Conservation (phyloP, 1,140 invertebrate genomes). For the Drosophila orena region DNA sequence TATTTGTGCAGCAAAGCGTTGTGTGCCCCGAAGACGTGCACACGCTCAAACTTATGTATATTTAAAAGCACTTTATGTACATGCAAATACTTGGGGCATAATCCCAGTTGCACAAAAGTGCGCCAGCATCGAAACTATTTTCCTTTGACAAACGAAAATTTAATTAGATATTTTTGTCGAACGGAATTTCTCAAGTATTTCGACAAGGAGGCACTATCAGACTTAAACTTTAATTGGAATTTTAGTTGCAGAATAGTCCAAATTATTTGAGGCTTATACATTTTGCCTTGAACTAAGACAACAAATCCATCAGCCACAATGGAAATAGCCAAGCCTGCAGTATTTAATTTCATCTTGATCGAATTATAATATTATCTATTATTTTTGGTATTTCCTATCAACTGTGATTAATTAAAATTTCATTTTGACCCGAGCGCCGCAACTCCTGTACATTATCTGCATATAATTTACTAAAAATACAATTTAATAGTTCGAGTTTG, state of each 20-base stretch:
- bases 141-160: slow-evolving; percentile 56
- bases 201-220: slow-evolving; percentile 1
- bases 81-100: slow-evolving; percentile 29
- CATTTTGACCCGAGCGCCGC: too few relatives aligned
- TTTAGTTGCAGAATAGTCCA: neutral
- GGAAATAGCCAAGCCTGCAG: too few relatives aligned
- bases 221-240: slow-evolving; percentile 19
- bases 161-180: slow-evolving; percentile 55
- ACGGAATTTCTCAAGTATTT: slow-evolving; percentile 24
- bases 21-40: slow-evolving; percentile 17
- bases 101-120: slow-evolving; percentile 24
- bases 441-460: too few relatives aligned
- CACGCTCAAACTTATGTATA: neutral
- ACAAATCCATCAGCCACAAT: neutral
- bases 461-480: too few relatives aligned
- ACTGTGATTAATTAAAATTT: too few relatives aligned
- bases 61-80: neutral
- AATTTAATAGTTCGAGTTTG: too few relatives aligned
- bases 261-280: neutral
- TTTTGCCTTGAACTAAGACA: neutral
- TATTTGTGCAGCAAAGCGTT: slow-evolving; percentile 32
- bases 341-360: too few relatives aligned
- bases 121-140: slow-evolving; percentile 43
- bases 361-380: too few relatives aligned
- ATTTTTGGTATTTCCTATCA: too few relatives aligned